Base-by-base conservation (phyloP, 92 coral and sea anemone species). In the Bergia puertoricense region DNA sequence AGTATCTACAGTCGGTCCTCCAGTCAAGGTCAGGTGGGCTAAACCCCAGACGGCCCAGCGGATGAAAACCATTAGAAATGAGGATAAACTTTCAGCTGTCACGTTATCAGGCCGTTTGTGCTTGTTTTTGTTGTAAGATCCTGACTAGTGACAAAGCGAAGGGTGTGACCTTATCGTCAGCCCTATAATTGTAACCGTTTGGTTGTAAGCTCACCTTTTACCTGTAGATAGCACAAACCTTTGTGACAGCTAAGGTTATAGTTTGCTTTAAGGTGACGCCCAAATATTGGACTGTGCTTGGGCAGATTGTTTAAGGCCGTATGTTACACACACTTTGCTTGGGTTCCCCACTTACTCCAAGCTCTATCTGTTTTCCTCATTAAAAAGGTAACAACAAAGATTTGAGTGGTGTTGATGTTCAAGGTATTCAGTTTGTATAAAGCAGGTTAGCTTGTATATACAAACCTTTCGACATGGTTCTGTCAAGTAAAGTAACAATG, bases 81-180 rank as follows among this genome's bases (percentile, higher is more conserved):
- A 84, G 79, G 87, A 84, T 84, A 84, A 84, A 69, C 46, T 84
- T 84, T 84, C 78, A 84, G 87, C 79, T 48, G 44, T 48, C 44
- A 71, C 79, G 44, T 62, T 46, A 5, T 36, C 87, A 84, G 87
- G 87, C 87, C 77, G 71, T 66, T 84, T 83, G 86, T 83, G 86
- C 86, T 83, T 69, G 86, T 83, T 45, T 84, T 46, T 38, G 77
- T 23, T 46, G 79, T 84, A 84, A 71, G 67, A 84, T 69, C 87
- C 68, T 71, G 68, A 36, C 30, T 84, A 71, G 79, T 71, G 87
- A 71, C n/a, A 69, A 73, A 84, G 22, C 43, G 6, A 11, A 14
- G 66, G 37, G 48, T 30, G 66, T 65, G 44, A 16, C 78, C 42
- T 84, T 69, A 41, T 5, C 11, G 78, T 84, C 79, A 38, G 23